These are phyloP conservation scores for Falco novaeseelandiae DNA, from an alignment of 2,797 vertebrate genomes.

Conservation along the genomic window DNA sequence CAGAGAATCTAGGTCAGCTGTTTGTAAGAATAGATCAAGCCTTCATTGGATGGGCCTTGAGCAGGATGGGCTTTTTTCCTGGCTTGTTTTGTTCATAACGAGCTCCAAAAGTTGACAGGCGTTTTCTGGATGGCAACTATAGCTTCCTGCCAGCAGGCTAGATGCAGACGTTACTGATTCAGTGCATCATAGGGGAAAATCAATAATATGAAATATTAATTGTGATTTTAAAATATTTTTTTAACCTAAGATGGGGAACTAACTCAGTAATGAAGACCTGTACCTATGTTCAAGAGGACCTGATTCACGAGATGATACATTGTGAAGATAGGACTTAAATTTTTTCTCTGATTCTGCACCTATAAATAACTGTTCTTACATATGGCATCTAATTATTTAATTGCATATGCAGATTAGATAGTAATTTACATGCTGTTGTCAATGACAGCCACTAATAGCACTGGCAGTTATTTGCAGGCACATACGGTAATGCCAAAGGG, in stretches of 20 bases:
- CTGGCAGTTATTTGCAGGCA: constrained; percentile 6
- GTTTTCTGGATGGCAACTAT: neutral
- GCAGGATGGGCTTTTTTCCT: neutral
- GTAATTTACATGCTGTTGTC: constrained; percentile 31
- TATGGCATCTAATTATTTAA: constrained; percentile 44
- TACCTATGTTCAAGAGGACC: neutral
- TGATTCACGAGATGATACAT: neutral
- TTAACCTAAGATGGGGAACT: neutral
- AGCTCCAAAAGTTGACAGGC: neutral
- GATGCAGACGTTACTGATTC: neutral
- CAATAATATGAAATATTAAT: neutral
- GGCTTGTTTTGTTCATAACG: neutral
- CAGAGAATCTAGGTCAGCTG: constrained; percentile 74
- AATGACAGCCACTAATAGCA: constrained; percentile 25
- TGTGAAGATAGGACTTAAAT: neutral
- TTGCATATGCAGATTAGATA: constrained; percentile 19
- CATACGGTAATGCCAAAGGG: constrained; percentile 47
- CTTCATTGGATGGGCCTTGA: neutral
- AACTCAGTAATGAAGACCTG: neutral
- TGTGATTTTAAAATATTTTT: neutral
- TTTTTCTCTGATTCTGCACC: neutral
- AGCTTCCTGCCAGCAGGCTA: neutral
- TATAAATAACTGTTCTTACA: constrained; percentile 43
- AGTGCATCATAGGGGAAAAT: neutral
- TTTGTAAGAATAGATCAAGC: constrained; percentile 44